Evolutionary conservation across 2,113 vertebrate genomes (phyloP), one percentile per base, ranked within the genome.

Genomic region (Petaurus breviceps): DNA sequence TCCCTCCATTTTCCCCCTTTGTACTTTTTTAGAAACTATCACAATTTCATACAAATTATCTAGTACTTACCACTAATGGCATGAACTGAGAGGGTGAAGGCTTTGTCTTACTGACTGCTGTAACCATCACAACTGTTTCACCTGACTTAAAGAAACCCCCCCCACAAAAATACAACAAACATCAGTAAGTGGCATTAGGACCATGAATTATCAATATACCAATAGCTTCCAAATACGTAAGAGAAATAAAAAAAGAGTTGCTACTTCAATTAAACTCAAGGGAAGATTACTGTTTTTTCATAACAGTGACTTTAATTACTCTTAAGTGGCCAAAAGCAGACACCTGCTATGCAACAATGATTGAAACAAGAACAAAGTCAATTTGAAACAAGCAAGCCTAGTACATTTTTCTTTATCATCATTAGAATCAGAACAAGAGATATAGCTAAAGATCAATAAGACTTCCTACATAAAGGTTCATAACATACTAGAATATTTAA

Each of bases 51-150:
- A 68, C 90, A 94, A 92, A 93, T 93, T 57, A 95, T 49, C 53
- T 50, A 95, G 92, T 96, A 99, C 99, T 97, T 98, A 99, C 99
- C 98, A 99, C 99, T 90, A 99, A 98, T 9, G 99, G 99, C 99
- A 99, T 99, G 96, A 99, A 99, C 97, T 99, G 99, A 92, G 99
- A 99, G 0, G 98, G 92, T 91, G 99, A 99, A 10, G 99, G 99
- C 97, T 99, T 99, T 91, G 99, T 99, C 98, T 99, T 99, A 98
- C 99, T 99, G 97, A 99, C 99, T 8, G 99, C 99, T 26, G 99
- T 99, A 95, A 99, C 99, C 99, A 99, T 99, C 91, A 99, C 99
- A 6, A 99, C 99, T 28, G 99, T 99, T 28, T 99, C 99, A 89
- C 99, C 99, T 97, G 99, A 97, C 99, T 99, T 97, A 91, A 89